A percentile compares a stretch with the other conserved stretches of the same genome.
These are phyloP conservation scores for Uria aalge DNA, from an alignment of 2,113 vertebrate species.

Conservation along the genomic window DNA sequence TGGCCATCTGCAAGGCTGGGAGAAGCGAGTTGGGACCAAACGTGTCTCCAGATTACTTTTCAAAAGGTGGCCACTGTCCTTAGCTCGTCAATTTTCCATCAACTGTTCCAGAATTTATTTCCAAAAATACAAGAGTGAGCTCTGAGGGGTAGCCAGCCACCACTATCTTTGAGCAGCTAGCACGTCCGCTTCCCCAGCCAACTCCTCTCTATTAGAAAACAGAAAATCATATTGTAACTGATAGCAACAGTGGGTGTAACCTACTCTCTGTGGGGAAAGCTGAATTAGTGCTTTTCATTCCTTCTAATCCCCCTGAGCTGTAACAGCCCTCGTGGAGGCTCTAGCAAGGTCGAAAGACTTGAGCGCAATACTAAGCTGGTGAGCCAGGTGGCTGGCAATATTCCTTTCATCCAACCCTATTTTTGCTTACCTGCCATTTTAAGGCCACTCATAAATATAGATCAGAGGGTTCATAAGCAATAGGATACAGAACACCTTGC, in stretches of 20 bases:
- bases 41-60: not conserved
- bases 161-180: not conserved
- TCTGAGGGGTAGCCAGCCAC: constrained; percentile 45
- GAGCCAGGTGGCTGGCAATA: not conserved
- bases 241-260: not conserved
- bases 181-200: not conserved
- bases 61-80: not conserved
- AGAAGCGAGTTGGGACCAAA: not conserved
- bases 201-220: not conserved
- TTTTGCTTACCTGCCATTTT: constrained; percentile 21
- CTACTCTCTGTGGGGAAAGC: not conserved
- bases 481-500: not conserved
- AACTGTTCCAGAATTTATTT: constrained; percentile 53
- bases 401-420: not conserved
- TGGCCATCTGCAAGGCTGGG: not conserved
- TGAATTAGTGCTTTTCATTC: constrained; percentile 12
- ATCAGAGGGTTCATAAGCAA: not conserved
- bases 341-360: not conserved
- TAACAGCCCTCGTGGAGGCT: not conserved
- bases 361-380: not conserved
- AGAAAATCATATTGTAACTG: not conserved
- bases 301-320: not conserved
- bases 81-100: constrained; percentile 44
- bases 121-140: constrained; percentile 47
- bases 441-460: not conserved